phyloP scores from a whole-genome alignment of 1,140 invertebrate species.

The Ridgeia piscesae region DNA sequence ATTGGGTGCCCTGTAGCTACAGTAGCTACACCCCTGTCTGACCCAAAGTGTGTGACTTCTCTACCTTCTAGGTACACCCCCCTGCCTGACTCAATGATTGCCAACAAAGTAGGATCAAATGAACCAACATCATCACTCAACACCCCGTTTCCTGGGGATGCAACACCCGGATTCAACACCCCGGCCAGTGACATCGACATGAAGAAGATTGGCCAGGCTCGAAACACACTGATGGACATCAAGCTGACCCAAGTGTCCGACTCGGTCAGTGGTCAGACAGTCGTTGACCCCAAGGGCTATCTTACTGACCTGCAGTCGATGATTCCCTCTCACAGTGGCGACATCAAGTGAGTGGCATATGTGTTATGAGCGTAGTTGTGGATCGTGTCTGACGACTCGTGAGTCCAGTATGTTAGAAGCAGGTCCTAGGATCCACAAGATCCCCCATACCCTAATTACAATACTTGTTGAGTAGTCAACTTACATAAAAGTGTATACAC shows the following conservation, averaged over 20 bases:
- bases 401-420: background rate
- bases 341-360: slow-evolving; percentile 76
- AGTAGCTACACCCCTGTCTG: slow-evolving; percentile 78
- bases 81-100: slow-evolving; percentile 92
- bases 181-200: slow-evolving; percentile 92
- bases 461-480: too few species aligned
- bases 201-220: slow-evolving; percentile 96
- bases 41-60: slow-evolving; percentile 20
- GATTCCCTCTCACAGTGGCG: slow-evolving; percentile 96
- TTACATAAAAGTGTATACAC: too few species aligned
- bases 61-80: slow-evolving; percentile 78
- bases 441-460: background rate
- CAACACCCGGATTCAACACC: slow-evolving; percentile 63
- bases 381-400: too few species aligned
- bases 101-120: slow-evolving; percentile 63
- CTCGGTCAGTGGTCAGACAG: slow-evolving; percentile 97
- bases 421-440: background rate
- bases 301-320: slow-evolving; percentile 97
- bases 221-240: slow-evolving; percentile 99
- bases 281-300: slow-evolving; percentile 99
- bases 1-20: slow-evolving; percentile 63
- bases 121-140: slow-evolving; percentile 59
- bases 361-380: background rate
- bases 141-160: slow-evolving; percentile 46
- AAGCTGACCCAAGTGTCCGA: slow-evolving; percentile 98